A percentile compares a stretch with the other conserved stretches of the same genome.
Conservation (phyloP, 2,797 vertebrate genomes). For the Taeniopygia guttata region DNA sequence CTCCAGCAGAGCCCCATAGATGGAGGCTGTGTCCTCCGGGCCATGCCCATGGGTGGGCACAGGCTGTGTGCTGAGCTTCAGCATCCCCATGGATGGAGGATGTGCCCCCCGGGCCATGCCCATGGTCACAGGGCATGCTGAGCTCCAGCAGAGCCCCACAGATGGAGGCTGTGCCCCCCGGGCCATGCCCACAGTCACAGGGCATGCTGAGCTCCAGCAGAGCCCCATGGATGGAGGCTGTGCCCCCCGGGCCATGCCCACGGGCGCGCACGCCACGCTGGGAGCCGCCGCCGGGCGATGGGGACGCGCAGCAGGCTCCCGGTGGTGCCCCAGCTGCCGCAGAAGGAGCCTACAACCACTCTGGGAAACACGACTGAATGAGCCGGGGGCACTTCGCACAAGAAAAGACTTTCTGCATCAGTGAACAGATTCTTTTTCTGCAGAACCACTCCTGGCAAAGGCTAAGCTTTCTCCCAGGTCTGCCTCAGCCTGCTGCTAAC, state of each 20-base stretch:
- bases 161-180: no score
- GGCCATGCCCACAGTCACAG: accelerated
- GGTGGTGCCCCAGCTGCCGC: accelerated
- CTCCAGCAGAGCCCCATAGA: no score
- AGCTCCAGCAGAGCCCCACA: no score
- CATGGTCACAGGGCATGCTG: no score
- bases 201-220: background rate
- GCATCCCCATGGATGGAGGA: accelerated
- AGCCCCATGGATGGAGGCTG: background rate
- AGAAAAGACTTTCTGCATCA: slow-evolving; percentile 37
- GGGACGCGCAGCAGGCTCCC: background rate
- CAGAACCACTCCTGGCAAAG: slow-evolving; percentile 31
- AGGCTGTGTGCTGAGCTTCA: no score
- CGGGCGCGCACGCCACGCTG: accelerated
- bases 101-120: no score
- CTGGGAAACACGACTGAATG: background rate
- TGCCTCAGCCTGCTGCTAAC: slow-evolving; percentile 10
- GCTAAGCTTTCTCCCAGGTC: background rate
- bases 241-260: accelerated
- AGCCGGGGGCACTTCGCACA: background rate
- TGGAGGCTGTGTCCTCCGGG: background rate
- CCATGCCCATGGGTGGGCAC: no score
- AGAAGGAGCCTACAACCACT: background rate
- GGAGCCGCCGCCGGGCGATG: background rate
- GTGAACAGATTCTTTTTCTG: slow-evolving; percentile 20